These are phyloP conservation scores for Pyxicephalus adspersus DNA, from an alignment of 2,113 vertebrate species.

Conservation along the genomic window DNA sequence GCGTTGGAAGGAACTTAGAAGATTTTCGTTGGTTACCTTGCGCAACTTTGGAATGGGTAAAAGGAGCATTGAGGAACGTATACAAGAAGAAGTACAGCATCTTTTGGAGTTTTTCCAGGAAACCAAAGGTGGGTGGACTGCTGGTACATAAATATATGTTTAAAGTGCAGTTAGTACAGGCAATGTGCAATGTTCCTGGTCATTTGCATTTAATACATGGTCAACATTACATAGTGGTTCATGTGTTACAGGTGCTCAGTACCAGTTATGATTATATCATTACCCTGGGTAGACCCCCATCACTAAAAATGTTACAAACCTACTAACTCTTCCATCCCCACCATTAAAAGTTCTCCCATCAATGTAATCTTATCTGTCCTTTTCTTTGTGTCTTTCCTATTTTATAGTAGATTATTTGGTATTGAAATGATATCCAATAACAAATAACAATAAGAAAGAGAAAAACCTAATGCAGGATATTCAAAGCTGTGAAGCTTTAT, in stretches of 20 bases:
- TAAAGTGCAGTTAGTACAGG: background rate
- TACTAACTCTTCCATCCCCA: too few species aligned
- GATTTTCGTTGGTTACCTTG: constrained; percentile 62
- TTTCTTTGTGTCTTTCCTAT: background rate
- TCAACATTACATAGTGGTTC: too few species aligned
- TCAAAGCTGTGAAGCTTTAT: too few species aligned
- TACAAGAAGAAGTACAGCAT: constrained; percentile 62
- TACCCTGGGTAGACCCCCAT: too few species aligned
- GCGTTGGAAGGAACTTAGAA: constrained; percentile 62
- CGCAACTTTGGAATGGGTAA: constrained; percentile 67
- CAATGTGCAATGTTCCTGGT: background rate
- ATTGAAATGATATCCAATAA: too few species aligned
- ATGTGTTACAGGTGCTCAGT: too few species aligned
- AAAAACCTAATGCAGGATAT: too few species aligned
- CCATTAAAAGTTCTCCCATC: too few species aligned
- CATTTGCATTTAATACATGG: too few species aligned
- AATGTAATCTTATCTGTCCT: background rate
- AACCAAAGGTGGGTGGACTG: constrained; percentile 61
- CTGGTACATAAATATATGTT: background rate
- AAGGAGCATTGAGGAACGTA: constrained; percentile 61
- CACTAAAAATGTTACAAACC: background rate
- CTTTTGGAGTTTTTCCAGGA: constrained; percentile 59
- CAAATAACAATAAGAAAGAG: too few species aligned
- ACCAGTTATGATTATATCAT: too few species aligned
- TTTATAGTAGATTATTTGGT: too few species aligned